Evolutionary conservation across 2,113 vertebrate genomes (phyloP), one percentile per base, ranked within the genome.

Genomic region (Burhinus oedicnemus): DNA sequence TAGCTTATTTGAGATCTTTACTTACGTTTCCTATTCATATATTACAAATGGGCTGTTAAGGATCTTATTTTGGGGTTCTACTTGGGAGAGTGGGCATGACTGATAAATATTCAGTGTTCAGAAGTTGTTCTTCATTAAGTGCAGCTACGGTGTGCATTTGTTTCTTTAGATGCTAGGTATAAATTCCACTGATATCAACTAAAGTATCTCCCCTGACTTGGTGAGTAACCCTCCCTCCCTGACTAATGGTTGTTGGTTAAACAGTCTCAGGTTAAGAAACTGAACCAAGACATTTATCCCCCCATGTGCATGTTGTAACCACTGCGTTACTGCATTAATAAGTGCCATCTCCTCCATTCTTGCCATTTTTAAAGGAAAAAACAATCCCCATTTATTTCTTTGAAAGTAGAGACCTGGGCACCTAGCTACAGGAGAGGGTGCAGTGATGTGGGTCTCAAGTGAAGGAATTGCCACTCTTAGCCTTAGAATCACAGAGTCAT

Each of bases 371-470:
- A 72, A 66, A 71, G 29, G 9, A 70, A 85, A 77, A 80, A 55
- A 2, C 1, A 42, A n/a, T 42, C 19, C 57, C 2, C 2, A 1
- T 34, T 74, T 74, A 40, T 2, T 34, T 23, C 30, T 66, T 58
- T 75, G 51, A 79, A 75, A 79, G 34, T 68, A 42, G 32, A 66
- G 21, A 8, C 34, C 38, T 64, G 17, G 21, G 12, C 12, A 58
- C 8, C 14, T 30, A 25, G 16, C 23, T 83, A 40, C 15, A 62
- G 18, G 42, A 61, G 5, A 5, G 11, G 5, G 9, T 75, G 18
- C 32, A 45, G 29, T 1, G 0, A 14, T 8, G 15, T 51, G 25
- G 13, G 13, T 66, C 23, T 54, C 12, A 29, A 42, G 22, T 16
- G 25, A 74, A 79, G 34, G 22, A 72, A 49, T 8, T 26, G 16